These are phyloP conservation scores for Tribolium madens DNA, from an alignment of 1,140 invertebrate genomes.

Conservation along the genomic window DNA sequence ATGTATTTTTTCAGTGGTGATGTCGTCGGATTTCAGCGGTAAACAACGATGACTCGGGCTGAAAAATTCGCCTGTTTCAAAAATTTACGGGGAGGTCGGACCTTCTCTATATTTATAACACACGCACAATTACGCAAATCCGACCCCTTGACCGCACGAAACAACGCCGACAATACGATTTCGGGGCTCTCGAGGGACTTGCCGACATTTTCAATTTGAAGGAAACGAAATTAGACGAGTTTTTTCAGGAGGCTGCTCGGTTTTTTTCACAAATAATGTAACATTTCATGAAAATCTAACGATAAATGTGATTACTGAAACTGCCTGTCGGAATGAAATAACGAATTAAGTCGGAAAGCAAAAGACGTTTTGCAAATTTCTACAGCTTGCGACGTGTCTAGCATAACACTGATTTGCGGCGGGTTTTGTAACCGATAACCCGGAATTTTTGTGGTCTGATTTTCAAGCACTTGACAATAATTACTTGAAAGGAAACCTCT, in stretches of 20 bases:
- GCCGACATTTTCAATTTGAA: neutral
- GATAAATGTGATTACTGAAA: no score
- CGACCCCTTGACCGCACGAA: constrained; percentile 19
- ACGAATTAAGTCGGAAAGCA: no score
- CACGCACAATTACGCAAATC: constrained; percentile 38
- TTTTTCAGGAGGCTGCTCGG: neutral
- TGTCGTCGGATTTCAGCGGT: neutral
- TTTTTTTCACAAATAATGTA: no score
- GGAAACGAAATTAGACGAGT: neutral
- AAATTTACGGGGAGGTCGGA: constrained; percentile 18
- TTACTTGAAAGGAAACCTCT: no score
- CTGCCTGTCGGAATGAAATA: no score
- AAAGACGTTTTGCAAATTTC: no score
- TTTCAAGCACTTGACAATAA: no score
- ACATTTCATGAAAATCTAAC: no score
- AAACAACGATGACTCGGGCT: neutral
- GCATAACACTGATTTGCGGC: no score
- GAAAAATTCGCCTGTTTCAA: neutral
- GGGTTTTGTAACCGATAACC: no score
- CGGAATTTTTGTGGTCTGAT: no score
- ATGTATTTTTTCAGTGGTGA: neutral
- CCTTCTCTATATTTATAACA: constrained; percentile 21
- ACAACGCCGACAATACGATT: constrained; percentile 30
- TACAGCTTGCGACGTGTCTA: no score
- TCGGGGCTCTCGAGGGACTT: neutral